Evolutionary conservation across 2,113 vertebrate species (phyloP).

Genomic region (Semnornis frantzii): DNA sequence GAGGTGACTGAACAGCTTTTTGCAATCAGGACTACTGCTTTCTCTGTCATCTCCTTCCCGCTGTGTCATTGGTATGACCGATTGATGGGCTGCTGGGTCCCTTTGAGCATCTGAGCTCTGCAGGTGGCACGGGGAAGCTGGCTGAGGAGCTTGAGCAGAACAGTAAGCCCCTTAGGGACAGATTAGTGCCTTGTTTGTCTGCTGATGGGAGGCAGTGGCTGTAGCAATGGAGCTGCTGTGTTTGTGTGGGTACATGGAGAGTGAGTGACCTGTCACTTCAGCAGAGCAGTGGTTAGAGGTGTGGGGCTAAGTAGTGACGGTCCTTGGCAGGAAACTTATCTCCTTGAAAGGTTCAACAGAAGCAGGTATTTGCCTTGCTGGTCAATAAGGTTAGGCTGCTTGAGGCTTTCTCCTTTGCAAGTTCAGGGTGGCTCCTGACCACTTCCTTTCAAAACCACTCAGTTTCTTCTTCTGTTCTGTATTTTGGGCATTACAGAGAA

Average conservation of each 20-base stretch:
- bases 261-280: background rate
- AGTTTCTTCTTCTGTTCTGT: background rate
- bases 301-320: background rate
- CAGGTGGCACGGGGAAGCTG: background rate
- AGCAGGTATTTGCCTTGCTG: background rate
- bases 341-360: background rate
- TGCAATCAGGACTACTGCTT: background rate
- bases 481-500: slow-evolving; percentile 18
- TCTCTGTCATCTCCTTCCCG: background rate
- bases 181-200: slow-evolving; percentile 3
- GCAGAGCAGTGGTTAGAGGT: background rate
- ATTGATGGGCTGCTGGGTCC: background rate
- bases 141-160: background rate
- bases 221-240: background rate
- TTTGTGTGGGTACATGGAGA: background rate
- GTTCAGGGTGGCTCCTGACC: background rate
- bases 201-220: background rate
- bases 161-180: slow-evolving; percentile 16
- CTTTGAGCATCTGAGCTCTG: background rate
- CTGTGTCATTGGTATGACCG: background rate
- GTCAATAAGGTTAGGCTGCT: slow-evolving; percentile 3
- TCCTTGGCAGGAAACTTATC: background rate
- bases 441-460: slow-evolving; percentile 28
- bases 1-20: background rate
- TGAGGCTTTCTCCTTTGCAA: background rate